Evolutionary conservation across 2,797 vertebrate species (phyloP).

Genomic region (Holocentrus rufus): DNA sequence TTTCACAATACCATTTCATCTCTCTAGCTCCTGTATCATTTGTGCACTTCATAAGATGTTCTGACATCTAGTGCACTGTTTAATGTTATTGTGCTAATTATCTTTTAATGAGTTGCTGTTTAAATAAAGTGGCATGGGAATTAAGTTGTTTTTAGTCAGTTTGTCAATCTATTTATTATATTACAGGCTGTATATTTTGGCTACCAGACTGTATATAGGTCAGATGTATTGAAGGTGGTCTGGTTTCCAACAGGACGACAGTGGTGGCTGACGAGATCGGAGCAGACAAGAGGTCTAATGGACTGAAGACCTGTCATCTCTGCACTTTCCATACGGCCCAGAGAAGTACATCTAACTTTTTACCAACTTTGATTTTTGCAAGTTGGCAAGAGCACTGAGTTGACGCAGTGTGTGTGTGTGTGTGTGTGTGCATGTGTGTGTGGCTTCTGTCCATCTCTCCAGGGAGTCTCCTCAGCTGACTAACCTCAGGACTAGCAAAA

Average conservation of each 20-base stretch:
- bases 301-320: conserved; percentile 54
- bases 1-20: no score
- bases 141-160: no score
- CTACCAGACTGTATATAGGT: conserved; percentile 5
- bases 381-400: conserved; percentile 33
- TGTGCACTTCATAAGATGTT: no score
- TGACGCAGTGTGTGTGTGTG: neutral
- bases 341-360: conserved; percentile 42
- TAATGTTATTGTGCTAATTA: no score
- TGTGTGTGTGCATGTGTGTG: conserved; percentile 13
- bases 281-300: conserved; percentile 66
- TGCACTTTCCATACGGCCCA: conserved; percentile 56
- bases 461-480: no score
- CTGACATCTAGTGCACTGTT: no score
- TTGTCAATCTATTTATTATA: no score
- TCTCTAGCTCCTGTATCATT: no score
- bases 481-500: neutral
- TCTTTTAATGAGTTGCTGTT: no score
- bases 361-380: conserved; percentile 46
- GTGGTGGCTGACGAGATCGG: conserved; percentile 51
- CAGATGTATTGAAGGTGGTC: conserved; percentile 9
- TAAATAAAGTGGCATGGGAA: no score
- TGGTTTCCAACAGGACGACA: conserved; percentile 36
- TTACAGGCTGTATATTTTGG: neutral
- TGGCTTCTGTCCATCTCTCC: neutral